Base-by-base conservation (phyloP, 2,797 vertebrate species). In the Capromys pilorides region DNA sequence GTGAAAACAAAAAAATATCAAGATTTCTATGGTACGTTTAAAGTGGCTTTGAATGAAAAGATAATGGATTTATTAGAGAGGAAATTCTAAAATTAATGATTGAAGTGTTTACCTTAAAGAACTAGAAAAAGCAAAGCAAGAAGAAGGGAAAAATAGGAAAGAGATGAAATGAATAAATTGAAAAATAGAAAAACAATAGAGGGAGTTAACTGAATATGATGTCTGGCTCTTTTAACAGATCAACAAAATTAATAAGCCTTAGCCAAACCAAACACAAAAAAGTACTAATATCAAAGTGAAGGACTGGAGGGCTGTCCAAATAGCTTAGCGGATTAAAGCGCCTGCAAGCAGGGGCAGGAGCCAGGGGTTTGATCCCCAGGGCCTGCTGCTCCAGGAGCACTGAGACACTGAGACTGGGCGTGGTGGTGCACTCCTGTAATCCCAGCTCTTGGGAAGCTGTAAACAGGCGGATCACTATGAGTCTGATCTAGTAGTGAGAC, bases 51-150 rank as follows among this genome's bases (percentile, higher is more conserved):
- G 78, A 49, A 49, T 51, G 39, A 21, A 86, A 71, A 88, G 45
- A 86, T 71, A 91, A 85, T 78, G 26, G 36, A 51, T 80, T 59
- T 62, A 49, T 92, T 81, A 91, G 81, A 78, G 82, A 93, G 89
- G 39, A 89, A 85, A 57, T 90, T 13, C 16, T 94, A 87, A 95
- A 95, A 84, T 36, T n/a, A 82, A 80, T 86, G 5, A 49, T 77
- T 31, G 83, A 16, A 69, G 36, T 39, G 71, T 94, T 36, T 28
- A 90, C 61, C 61, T 86, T 75, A 22, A 79, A 73, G 71, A 73
- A 41, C 39, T 41, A 86, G 87, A 82, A 86, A 95, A 94, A 66
- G 21, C n/a, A 90, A 96, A 86, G 31, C 26, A 95, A 97, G 36
- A 36, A 57, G 51, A 92, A 96, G 36, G 51, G 69, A 73, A 78